Evolutionary conservation across 2,888 invertebrate species (phyloP).

Genomic region (Chesias legatella): DNA sequence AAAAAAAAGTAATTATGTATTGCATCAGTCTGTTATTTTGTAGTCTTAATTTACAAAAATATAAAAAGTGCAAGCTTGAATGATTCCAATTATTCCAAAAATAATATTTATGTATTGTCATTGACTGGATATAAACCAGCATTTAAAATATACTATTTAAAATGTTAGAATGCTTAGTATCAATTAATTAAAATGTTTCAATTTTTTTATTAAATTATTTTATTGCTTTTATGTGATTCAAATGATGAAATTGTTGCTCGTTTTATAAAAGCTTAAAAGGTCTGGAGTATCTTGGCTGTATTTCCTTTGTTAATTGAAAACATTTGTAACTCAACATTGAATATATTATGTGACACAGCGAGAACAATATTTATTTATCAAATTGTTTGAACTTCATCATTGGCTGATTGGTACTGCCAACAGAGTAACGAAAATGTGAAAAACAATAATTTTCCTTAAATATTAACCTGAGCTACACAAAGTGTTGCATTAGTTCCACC

Average conservation of each 20-base stretch:
- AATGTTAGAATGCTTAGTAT: conserved; percentile 74
- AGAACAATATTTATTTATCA: conserved; percentile 42
- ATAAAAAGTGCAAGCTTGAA: conserved; percentile 61
- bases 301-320: conserved; percentile 66
- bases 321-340: conserved; percentile 79
- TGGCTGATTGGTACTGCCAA: conserved; percentile 1
- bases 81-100: conserved; percentile 54
- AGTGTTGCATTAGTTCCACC: conserved; percentile 98
- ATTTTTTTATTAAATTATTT: conserved; percentile 74
- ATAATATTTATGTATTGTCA: conserved; percentile 31
- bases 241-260: conserved; percentile 61
- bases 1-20: conserved; percentile 10
- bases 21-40: conserved; percentile 10
- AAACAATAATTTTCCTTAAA: conserved; percentile 33
- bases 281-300: conserved; percentile 59
- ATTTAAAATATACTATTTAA: conserved; percentile 74
- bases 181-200: conserved; percentile 67
- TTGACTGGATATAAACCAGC: conserved; percentile 70
- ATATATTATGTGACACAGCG: conserved; percentile 75
- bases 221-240: conserved; percentile 73
- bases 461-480: conserved; percentile 76
- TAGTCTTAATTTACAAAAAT: conserved; percentile 10
- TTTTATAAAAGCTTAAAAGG: conserved; percentile 58
- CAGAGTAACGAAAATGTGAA: not conserved
- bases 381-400: conserved; percentile 1